Percentiles rank a stretch among this genome's conserved stretches.
phyloP scores from a whole-genome alignment of 1,140 invertebrate genomes.

The Tetraneura akinire region DNA sequence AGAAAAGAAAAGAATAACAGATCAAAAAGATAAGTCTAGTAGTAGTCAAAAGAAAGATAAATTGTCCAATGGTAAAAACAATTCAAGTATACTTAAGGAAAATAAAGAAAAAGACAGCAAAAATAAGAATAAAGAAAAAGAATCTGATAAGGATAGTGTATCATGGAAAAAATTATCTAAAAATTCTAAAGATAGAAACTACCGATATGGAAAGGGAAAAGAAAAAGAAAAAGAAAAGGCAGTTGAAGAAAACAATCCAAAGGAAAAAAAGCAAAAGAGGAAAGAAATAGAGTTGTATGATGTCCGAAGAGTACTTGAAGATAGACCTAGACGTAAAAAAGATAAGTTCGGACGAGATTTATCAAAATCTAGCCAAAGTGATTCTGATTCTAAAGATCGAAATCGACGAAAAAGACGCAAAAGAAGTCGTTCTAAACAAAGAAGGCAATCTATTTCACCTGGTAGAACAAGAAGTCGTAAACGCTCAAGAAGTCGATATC shows the following conservation, averaged over 20 bases:
- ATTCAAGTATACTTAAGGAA: neutral
- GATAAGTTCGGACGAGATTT: constrained; percentile 80
- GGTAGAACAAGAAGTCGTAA: constrained; percentile 52
- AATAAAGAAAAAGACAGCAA: constrained; percentile 18
- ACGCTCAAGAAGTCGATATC: constrained; percentile 33
- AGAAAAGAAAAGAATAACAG: constrained; percentile 34
- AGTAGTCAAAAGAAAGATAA: constrained; percentile 13
- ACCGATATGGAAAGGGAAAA: constrained; percentile 62
- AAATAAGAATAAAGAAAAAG: constrained; percentile 21
- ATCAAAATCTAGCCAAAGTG: constrained; percentile 58
- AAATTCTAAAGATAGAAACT: constrained; percentile 77
- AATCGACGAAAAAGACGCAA: constrained; percentile 53
- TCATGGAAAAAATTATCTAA: constrained; percentile 81
- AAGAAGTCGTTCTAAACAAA: constrained; percentile 57
- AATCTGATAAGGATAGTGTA: constrained; percentile 59
- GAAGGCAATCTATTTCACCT: constrained; percentile 57
- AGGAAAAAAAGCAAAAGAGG: constrained; percentile 70
- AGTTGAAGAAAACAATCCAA: constrained; percentile 58
- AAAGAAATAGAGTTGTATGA: constrained; percentile 81
- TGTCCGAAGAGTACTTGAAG: constrained; percentile 74
- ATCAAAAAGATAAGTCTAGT: neutral
- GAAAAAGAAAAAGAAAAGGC: constrained; percentile 61
- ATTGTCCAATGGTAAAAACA: constrained; percentile 36
- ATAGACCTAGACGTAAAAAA: constrained; percentile 69
- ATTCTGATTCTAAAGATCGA: constrained; percentile 31